Evolutionary conservation across 1,140 invertebrate genomes (phyloP).

Genomic region (Platorchestia sp.): DNA sequence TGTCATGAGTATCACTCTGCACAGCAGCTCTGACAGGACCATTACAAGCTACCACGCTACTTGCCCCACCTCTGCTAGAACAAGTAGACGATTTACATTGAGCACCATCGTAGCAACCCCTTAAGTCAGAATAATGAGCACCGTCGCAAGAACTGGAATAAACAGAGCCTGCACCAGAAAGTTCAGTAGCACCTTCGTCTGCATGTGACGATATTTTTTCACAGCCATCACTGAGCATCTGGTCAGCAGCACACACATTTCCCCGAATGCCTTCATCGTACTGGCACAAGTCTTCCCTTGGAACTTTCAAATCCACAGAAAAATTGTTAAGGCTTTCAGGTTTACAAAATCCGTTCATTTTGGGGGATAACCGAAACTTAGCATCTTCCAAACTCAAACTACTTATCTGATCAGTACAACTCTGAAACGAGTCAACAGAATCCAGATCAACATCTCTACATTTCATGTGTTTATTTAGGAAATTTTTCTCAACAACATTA

Average conservation of each 20-base stretch:
- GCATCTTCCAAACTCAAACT: neutral
- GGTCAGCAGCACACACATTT: neutral
- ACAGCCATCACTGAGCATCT: slow-evolving; percentile 27
- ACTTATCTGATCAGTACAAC: neutral
- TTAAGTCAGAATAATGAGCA: slow-evolving; percentile 17
- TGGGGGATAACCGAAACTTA: neutral
- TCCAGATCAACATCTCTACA: slow-evolving; percentile 34
- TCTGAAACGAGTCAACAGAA: slow-evolving; percentile 15
- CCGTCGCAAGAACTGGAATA: neutral
- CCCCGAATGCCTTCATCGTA: neutral
- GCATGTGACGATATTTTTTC: neutral
- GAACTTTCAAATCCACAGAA: neutral
- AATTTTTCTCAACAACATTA: neutral
- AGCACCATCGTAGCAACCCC: neutral
- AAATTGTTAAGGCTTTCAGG: neutral
- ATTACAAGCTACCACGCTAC: neutral
- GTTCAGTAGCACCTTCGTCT: neutral
- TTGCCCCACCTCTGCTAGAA: neutral
- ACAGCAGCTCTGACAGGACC: neutral
- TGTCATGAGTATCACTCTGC: no score
- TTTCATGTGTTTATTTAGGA: slow-evolving; percentile 15
- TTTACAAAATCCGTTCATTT: slow-evolving; percentile 7
- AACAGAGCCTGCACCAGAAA: neutral
- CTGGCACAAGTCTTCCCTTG: neutral
- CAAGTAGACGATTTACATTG: neutral